Percentiles rank a stretch among this genome's conserved stretches.
These are phyloP conservation scores for Tethea ocularis DNA, from an alignment of 2,888 invertebrate species.

Conservation along the genomic window DNA sequence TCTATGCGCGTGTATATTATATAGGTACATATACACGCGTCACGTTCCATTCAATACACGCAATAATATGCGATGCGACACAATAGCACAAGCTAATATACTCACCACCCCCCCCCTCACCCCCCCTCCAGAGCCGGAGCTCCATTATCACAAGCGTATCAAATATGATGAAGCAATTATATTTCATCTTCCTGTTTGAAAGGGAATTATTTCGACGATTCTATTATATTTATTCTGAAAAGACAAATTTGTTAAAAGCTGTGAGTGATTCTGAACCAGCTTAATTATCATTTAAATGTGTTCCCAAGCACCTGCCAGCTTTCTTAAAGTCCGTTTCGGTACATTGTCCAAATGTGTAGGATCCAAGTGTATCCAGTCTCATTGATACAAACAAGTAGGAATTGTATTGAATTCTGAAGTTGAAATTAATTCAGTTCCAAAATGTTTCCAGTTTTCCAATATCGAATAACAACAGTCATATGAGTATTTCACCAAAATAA, in stretches of 20 bases:
- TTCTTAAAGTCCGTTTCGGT: no score
- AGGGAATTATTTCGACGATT: not conserved
- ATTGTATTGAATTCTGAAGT: no score
- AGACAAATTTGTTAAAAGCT: not conserved
- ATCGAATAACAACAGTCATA: no score
- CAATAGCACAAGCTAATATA: not conserved
- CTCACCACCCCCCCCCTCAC: not conserved
- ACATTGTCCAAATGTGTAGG: no score
- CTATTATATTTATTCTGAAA: not conserved
- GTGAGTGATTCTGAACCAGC: not conserved
- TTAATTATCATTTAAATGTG: not conserved
- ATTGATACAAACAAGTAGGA: no score
- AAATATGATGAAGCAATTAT: conserved; percentile 7
- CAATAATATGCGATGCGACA: not conserved
- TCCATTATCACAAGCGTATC: conserved; percentile 9
- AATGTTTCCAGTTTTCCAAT: no score
- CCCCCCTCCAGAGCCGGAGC: not conserved
- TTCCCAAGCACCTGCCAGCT: not conserved
- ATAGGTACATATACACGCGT: not conserved
- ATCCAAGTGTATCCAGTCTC: no score
- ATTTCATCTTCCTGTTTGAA: not conserved
- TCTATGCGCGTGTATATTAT: no score
- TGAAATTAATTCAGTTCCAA: no score
- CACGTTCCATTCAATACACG: not conserved
- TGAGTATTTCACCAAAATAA: not conserved